phyloP scores from a whole-genome alignment of 37 sponge, comb jelly and placozoan species.

The Chondrilla cf. caribensis region DNA sequence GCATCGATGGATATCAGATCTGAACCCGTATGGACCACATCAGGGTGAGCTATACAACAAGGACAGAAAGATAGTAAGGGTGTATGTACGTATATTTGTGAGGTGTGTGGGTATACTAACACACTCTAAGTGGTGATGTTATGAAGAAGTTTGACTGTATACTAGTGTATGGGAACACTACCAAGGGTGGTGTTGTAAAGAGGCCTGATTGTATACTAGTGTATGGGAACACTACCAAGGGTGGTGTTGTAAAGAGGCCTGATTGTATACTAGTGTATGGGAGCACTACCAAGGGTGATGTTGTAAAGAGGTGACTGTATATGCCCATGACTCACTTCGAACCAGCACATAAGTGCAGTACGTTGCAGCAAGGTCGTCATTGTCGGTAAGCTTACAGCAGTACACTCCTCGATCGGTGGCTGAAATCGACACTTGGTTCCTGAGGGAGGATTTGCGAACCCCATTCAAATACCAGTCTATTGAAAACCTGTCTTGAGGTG shows the following conservation, averaged over 20 bases:
- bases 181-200: too few relatives aligned
- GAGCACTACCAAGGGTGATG: too few relatives aligned
- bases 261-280: too few relatives aligned
- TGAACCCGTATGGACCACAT: not conserved
- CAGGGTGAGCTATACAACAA: not conserved
- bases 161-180: too few relatives aligned
- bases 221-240: too few relatives aligned
- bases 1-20: not conserved
- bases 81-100: conserved; percentile 17
- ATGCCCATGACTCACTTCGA: not conserved
- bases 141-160: too few relatives aligned
- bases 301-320: too few relatives aligned
- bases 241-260: too few relatives aligned
- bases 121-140: too few relatives aligned
- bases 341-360: conserved; percentile 6
- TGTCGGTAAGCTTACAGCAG: not conserved
- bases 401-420: not conserved
- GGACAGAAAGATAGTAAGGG: not conserved
- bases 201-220: too few relatives aligned
- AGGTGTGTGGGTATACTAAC: conserved; percentile 4
- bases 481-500: not conserved
- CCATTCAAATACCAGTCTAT: not conserved
- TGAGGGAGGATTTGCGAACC: too few relatives aligned
- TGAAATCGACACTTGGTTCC: not conserved
- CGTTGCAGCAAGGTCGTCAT: not conserved